Evolutionary conservation across 1,140 invertebrate species (phyloP).

Genomic region (Drosophila jambulina): DNA sequence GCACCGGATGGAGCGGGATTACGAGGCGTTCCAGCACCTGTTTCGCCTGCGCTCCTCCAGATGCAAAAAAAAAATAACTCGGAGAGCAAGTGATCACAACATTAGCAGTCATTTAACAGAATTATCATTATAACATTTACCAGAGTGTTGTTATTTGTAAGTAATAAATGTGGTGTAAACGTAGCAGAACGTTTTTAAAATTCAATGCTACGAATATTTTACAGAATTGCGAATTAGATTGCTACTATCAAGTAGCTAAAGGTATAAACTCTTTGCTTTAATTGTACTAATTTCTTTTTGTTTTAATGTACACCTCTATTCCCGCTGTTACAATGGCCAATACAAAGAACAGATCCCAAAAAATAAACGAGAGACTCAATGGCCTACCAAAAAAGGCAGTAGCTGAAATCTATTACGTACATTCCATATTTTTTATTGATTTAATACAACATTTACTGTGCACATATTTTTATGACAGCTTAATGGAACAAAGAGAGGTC

Average conservation of each 20-base stretch:
- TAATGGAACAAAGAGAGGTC: constrained; percentile 1
- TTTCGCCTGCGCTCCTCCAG: too few relatives aligned
- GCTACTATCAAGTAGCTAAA: too few relatives aligned
- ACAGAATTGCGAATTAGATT: not conserved
- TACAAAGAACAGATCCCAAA: too few relatives aligned
- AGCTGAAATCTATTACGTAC: constrained; percentile 1
- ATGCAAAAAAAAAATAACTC: too few relatives aligned
- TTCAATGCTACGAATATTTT: not conserved
- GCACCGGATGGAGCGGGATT: too few relatives aligned
- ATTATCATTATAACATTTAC: not conserved
- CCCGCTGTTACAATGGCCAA: too few relatives aligned
- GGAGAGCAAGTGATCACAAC: too few relatives aligned
- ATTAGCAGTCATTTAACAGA: not conserved
- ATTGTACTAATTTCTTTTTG: too few relatives aligned
- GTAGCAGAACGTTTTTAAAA: not conserved
- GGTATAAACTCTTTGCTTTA: too few relatives aligned
- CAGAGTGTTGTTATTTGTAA: not conserved
- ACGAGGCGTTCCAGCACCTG: too few relatives aligned
- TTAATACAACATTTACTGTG: constrained; percentile 23
- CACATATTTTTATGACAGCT: constrained; percentile 35
- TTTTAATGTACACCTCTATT: too few relatives aligned
- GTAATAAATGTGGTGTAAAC: not conserved
- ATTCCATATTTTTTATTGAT: constrained; percentile 24
- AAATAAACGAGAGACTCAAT: constrained; percentile 4
- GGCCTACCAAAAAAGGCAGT: constrained; percentile 20